A percentile compares a stretch with the other conserved stretches of the same genome.
Evolutionary conservation across 2,113 vertebrate species (phyloP).

Genomic region (Geococcyx californianus): DNA sequence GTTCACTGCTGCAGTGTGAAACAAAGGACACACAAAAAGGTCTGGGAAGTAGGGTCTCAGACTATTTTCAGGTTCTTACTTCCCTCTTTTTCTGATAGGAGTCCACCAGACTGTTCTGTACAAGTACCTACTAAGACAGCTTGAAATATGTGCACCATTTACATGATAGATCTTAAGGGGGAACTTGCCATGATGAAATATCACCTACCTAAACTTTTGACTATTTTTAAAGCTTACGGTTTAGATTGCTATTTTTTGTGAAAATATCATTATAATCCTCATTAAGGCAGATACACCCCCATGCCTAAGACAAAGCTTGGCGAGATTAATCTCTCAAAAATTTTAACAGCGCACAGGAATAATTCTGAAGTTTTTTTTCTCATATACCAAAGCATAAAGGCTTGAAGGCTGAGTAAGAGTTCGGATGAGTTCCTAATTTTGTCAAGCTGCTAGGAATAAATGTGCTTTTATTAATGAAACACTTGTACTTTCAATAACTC

Average conservation of each 20-base stretch:
- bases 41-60: background rate
- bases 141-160: slow-evolving; percentile 57
- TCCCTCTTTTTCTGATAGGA: background rate
- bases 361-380: background rate
- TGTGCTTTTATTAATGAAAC: background rate
- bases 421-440: background rate
- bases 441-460: background rate
- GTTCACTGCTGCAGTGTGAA: background rate
- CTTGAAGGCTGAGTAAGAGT: background rate
- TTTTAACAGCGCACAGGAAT: background rate
- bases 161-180: slow-evolving; percentile 17
- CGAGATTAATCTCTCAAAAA: slow-evolving; percentile 8
- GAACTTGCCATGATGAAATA: slow-evolving; percentile 44
- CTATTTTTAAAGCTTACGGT: background rate
- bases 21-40: background rate
- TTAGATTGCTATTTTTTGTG: slow-evolving; percentile 19
- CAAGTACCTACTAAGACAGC: background rate
- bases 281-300: slow-evolving; percentile 14
- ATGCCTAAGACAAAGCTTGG: slow-evolving; percentile 2
- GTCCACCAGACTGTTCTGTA: background rate
- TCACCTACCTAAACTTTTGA: background rate
- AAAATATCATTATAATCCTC: slow-evolving; percentile 24
- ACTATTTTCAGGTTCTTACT: background rate
- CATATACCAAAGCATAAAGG: background rate
- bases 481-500: slow-evolving; percentile 19